Conservation (phyloP, 2,888 invertebrate species). For the Drosophila hamatofila region DNA sequence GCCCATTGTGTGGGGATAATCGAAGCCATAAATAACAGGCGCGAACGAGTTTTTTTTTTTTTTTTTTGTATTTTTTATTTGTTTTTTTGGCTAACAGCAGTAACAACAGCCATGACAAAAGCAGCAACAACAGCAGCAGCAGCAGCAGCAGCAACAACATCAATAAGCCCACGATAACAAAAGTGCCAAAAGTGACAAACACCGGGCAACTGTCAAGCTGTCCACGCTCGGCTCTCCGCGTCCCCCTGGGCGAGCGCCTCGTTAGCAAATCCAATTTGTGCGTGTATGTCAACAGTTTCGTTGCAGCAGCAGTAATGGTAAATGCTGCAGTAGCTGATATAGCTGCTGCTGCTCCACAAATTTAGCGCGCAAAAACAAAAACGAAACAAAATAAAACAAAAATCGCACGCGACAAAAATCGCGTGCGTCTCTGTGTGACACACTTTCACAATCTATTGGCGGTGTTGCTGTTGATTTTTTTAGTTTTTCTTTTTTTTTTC, state of each 20-base stretch:
- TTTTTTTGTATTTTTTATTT: slow-evolving; percentile 30
- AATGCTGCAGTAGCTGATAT: slow-evolving; percentile 19
- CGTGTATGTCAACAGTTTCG: slow-evolving; percentile 65
- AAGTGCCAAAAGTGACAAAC: slow-evolving; percentile 77
- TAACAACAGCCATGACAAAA: slow-evolving; percentile 32
- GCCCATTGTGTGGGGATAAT: slow-evolving; percentile 75
- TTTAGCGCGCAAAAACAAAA: neutral
- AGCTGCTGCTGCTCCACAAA: slow-evolving; percentile 28
- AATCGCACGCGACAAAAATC: slow-evolving; percentile 41
- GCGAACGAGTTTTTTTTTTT: slow-evolving; percentile 59
- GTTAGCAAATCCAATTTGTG: slow-evolving; percentile 79
- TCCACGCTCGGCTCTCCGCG: slow-evolving; percentile 1
- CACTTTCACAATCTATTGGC: slow-evolving; percentile 37
- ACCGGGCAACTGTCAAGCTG: slow-evolving; percentile 69
- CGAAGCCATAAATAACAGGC: slow-evolving; percentile 80
- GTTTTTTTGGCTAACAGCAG: slow-evolving; percentile 32
- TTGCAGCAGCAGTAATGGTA: slow-evolving; percentile 18
- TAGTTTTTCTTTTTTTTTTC: slow-evolving; percentile 15
- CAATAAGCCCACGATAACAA: slow-evolving; percentile 66
- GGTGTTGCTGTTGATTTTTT: neutral
- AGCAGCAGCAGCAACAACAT: slow-evolving; percentile 12
- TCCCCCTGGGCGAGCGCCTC: slow-evolving; percentile 39
- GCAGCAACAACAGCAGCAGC: slow-evolving; percentile 15
- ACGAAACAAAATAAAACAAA: neutral
- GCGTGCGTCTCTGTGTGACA: slow-evolving; percentile 57